Percentiles rank a stretch among this genome's conserved stretches.
phyloP scores from a whole-genome alignment of 2,113 vertebrate genomes.

The Apodemus sylvaticus region DNA sequence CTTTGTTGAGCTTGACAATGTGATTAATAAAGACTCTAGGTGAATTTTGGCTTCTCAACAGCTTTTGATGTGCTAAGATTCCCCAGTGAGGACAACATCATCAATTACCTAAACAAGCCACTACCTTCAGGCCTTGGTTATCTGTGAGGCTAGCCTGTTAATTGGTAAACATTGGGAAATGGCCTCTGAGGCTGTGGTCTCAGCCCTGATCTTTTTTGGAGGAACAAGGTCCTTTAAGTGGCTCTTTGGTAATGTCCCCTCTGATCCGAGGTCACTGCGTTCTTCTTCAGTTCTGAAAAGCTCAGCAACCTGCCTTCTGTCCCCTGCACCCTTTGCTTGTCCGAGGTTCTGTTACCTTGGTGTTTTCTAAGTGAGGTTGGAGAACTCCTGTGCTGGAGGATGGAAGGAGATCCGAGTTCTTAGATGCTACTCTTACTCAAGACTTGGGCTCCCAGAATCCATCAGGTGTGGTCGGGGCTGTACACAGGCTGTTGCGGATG shows the following conservation, averaged over 20 bases:
- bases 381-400: accelerated
- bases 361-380: neutral
- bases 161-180: neutral
- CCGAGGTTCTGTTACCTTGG: too few relatives aligned
- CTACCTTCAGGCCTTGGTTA: neutral
- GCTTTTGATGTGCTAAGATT: slow-evolving; percentile 71
- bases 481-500: too few relatives aligned
- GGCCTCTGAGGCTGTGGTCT: neutral
- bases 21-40: slow-evolving; percentile 71
- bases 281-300: neutral
- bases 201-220: neutral
- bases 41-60: slow-evolving; percentile 69
- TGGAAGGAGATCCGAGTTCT: accelerated
- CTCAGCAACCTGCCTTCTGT: neutral
- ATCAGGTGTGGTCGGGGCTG: neutral
- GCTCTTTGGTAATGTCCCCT: neutral
- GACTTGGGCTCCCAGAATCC: neutral
- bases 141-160: neutral
- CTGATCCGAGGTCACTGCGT: too few relatives aligned
- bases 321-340: neutral
- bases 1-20: slow-evolving; percentile 73
- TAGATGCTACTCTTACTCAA: neutral
- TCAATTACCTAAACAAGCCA: slow-evolving; percentile 65
- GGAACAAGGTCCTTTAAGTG: neutral
- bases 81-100: slow-evolving; percentile 60